These are phyloP conservation scores for Hartigia nigra DNA, from an alignment of 2,888 invertebrate genomes.

Conservation along the genomic window DNA sequence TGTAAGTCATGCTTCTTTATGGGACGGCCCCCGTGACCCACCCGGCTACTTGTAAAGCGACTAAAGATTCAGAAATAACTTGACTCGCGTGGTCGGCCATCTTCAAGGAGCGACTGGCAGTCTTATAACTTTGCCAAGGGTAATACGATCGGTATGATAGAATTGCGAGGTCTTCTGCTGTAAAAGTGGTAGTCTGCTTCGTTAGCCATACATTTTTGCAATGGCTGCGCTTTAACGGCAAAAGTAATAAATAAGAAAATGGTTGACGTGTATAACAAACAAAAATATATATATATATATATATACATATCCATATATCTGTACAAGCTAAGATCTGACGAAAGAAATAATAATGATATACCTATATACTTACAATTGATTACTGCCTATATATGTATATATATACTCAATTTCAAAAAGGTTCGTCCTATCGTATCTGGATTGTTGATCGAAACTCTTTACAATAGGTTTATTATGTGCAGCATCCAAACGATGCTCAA, in stretches of 20 bases:
- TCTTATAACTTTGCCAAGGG: constrained; percentile 42
- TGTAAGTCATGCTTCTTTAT: constrained; percentile 64
- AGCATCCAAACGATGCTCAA: constrained; percentile 25
- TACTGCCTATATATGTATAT: background rate
- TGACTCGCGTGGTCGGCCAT: constrained; percentile 30
- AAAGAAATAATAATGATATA: background rate
- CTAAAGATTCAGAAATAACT: constrained; percentile 63
- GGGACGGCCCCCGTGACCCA: constrained; percentile 59
- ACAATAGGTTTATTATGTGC: constrained; percentile 34
- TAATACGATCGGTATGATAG: constrained; percentile 45
- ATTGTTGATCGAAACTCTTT: constrained; percentile 30
- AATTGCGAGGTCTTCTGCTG: constrained; percentile 19
- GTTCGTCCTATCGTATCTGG: background rate
- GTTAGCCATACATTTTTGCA: background rate
- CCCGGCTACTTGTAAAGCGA: constrained; percentile 64
- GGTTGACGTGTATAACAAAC: too few species aligned
- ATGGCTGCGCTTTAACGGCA: too few species aligned
- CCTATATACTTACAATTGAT: background rate
- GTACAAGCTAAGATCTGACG: too few species aligned
- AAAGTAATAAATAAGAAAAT: background rate
- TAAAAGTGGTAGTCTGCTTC: background rate
- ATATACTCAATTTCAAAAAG: background rate
- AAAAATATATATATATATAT: too few species aligned
- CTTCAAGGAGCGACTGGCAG: constrained; percentile 35
- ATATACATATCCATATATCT: too few species aligned